These are phyloP conservation scores for Parasteatoda lunata DNA, from an alignment of 2,888 invertebrate species.

Conservation along the genomic window DNA sequence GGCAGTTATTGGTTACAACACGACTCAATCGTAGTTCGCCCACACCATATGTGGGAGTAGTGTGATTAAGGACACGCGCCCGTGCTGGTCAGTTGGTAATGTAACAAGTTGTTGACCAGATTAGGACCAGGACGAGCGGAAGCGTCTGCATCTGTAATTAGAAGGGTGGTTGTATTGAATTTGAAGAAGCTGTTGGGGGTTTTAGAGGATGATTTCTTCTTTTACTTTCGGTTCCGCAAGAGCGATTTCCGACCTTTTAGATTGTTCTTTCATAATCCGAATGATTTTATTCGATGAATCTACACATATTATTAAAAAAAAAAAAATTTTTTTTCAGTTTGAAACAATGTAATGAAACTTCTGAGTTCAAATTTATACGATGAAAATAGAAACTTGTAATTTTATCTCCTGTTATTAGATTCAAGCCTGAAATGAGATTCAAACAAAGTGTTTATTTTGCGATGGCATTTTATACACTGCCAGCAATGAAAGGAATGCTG, in stretches of 20 bases:
- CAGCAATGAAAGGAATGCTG: too few relatives aligned
- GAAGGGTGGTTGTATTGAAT: neutral
- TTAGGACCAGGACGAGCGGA: constrained; percentile 39
- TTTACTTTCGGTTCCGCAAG: constrained; percentile 15
- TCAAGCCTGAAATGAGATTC: too few relatives aligned
- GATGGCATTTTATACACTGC: too few relatives aligned
- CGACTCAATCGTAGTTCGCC: constrained; percentile 22
- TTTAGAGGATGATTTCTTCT: neutral
- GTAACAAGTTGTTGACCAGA: constrained; percentile 33
- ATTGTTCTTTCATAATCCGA: neutral
- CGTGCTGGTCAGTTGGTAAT: constrained; percentile 28
- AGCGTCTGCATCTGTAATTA: constrained; percentile 32
- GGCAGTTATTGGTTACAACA: constrained; percentile 62
- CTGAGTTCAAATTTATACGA: too few relatives aligned
- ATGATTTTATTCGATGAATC: too few relatives aligned
- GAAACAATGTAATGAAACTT: too few relatives aligned
- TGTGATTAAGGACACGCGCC: constrained; percentile 36
- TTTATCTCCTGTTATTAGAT: too few relatives aligned
- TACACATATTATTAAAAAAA: too few relatives aligned
- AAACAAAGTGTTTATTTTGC: too few relatives aligned
- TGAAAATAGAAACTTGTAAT: too few relatives aligned
- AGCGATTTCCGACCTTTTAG: neutral
- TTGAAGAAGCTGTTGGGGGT: neutral
- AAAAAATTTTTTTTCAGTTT: too few relatives aligned
- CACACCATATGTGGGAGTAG: constrained; percentile 14